Evolutionary conservation across 1,140 invertebrate genomes (phyloP), one percentile per base, ranked within the genome.

Genomic region (Bombus soroeensis): DNA sequence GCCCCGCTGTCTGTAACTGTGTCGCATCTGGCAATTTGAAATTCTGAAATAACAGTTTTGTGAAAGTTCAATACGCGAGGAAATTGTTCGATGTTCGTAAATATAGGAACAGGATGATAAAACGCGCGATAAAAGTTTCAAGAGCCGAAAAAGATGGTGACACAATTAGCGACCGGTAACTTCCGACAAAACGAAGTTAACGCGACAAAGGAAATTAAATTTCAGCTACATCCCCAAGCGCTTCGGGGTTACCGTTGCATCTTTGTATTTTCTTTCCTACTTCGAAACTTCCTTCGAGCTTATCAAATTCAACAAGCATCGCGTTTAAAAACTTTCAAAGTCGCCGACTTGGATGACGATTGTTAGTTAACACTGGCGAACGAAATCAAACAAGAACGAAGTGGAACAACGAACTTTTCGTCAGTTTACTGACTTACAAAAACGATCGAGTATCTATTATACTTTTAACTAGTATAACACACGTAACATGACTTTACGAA

Each of bases 151-250:
- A 57, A 53, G 18, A 53, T 47, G 76, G 28, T 64, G 83, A 53
- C 83, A 22, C 76, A 85, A 85, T 85, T 85, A 80, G 75, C 41
- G 68, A 62, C 68, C 39, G 76, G 64, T 80, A 85, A 85, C 68
- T 85, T 80, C 15, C 3, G 47, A 10, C 53, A 18, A 62, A 85
- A 85, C 37, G 32, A 62, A 62, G 76, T 85, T 85, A 85, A 79
- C 76, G 76, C 53, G 25, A 76, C 39, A 71, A 59, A 47, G 83
- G 83, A 62, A 85, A 85, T 79, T 80, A 75, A 86, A 86, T 81
- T 81, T n/a, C 39, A 57, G 71, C 34, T 66, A 37, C 57, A 39
- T 74, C 71, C 39, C n/a, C 0, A 25, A n/a, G 34, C 57, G 57
- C 22, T 32, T n/a, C 57, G 32, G 59, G 62, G 43, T 68, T 32